phyloP scores from a whole-genome alignment of 1,140 invertebrate genomes.

The Aricia agestis region DNA sequence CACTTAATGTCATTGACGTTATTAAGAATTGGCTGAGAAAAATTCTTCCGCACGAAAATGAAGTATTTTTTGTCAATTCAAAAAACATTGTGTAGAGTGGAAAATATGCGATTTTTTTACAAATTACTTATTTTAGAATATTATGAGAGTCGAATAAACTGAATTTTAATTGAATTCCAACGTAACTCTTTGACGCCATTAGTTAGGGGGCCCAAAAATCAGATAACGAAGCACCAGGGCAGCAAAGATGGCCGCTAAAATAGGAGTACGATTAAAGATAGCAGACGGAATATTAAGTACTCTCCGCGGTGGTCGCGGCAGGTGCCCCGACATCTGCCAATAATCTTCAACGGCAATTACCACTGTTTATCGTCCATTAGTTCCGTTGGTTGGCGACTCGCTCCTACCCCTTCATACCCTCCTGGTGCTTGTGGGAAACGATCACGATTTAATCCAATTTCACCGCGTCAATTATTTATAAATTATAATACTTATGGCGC shows the following conservation, averaged over 20 bases:
- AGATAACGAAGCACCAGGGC: neutral
- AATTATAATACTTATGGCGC: neutral
- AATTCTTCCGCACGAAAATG: neutral
- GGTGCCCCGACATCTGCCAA: conserved; percentile 24
- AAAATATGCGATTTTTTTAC: no score
- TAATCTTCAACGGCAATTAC: conserved; percentile 16
- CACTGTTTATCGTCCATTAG: conserved; percentile 18
- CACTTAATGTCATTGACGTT: no score
- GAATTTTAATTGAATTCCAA: neutral
- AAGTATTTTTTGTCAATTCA: no score
- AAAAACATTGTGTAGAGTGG: no score
- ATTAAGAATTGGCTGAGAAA: neutral
- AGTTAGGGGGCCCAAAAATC: neutral
- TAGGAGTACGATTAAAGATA: conserved; percentile 8
- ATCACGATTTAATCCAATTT: conserved; percentile 1
- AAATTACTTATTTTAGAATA: no score
- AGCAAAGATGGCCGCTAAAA: neutral
- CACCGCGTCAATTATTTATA: neutral
- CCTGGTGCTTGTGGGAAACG: neutral
- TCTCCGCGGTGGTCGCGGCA: conserved; percentile 12
- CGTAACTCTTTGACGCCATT: neutral
- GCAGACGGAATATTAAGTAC: conserved; percentile 9
- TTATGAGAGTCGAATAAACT: no score
- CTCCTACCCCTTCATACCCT: neutral
- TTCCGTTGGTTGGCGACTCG: neutral